These are phyloP conservation scores for Andrena cerasifolii DNA, from an alignment of 1,140 invertebrate genomes.

Conservation along the genomic window DNA sequence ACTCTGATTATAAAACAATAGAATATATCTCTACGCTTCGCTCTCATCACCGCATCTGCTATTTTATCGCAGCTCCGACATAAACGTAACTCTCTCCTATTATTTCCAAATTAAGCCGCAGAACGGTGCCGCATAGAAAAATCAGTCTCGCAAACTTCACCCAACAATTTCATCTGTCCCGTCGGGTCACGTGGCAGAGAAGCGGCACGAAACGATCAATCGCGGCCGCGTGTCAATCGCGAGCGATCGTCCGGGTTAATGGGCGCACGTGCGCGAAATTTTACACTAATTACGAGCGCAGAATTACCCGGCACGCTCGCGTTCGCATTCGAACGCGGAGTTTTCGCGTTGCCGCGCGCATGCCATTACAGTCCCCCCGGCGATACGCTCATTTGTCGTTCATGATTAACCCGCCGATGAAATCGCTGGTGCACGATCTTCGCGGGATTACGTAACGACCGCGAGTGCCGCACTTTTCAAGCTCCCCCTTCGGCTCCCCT, in stretches of 20 bases:
- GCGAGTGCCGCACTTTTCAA: conserved; percentile 3
- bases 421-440: conserved; percentile 33
- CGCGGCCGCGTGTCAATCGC: not conserved
- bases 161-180: no score
- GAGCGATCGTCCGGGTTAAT: not conserved
- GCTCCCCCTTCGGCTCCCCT: not conserved
- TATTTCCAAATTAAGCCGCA: no score
- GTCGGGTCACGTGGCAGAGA: not conserved
- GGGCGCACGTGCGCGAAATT: conserved; percentile 11
- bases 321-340: not conserved
- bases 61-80: no score
- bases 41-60: no score
- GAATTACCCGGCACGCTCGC: conserved; percentile 9
- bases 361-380: conserved; percentile 2
- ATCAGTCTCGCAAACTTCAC: no score
- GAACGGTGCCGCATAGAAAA: no score
- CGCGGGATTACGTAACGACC: conserved; percentile 12
- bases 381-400: conserved; percentile 39
- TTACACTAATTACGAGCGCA: conserved; percentile 32
- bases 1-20: no score
- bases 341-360: conserved; percentile 22
- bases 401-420: conserved; percentile 21
- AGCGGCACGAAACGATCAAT: conserved; percentile 1
- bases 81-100: no score
- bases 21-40: no score